phyloP scores from a whole-genome alignment of 2,113 vertebrate genomes.

The Cepphus grylle region DNA sequence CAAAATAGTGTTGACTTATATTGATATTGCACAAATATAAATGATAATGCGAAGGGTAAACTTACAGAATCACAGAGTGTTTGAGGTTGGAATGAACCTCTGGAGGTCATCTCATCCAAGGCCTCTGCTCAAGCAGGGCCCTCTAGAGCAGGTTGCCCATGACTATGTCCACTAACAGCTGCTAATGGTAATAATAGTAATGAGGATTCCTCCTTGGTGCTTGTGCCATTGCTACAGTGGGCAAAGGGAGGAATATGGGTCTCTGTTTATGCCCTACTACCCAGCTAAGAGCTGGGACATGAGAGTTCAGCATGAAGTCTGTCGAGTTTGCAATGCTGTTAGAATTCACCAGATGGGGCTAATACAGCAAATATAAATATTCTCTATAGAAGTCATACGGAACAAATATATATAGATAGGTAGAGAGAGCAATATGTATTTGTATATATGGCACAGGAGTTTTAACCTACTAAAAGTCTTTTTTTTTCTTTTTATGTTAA shows the following conservation, averaged over 20 bases:
- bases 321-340: slow-evolving; percentile 43
- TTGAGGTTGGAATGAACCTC: not conserved
- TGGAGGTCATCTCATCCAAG: not conserved
- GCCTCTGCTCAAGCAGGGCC: not conserved
- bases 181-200: not conserved
- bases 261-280: not conserved
- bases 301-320: not conserved
- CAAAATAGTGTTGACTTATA: not conserved
- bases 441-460: not conserved
- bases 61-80: not conserved
- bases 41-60: not conserved
- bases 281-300: not conserved
- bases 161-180: not conserved
- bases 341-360: slow-evolving; percentile 65
- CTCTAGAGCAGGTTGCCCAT: not conserved
- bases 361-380: slow-evolving; percentile 47
- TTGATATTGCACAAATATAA: not conserved
- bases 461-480: not conserved
- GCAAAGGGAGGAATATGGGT: not conserved
- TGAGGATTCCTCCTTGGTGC: not conserved
- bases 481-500: not conserved
- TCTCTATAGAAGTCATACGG: not conserved
- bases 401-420: not conserved
- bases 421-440: not conserved
- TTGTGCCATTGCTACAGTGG: not conserved